Conservation (phyloP, 2,888 invertebrate species). For the Nipponacmea schrenckii region DNA sequence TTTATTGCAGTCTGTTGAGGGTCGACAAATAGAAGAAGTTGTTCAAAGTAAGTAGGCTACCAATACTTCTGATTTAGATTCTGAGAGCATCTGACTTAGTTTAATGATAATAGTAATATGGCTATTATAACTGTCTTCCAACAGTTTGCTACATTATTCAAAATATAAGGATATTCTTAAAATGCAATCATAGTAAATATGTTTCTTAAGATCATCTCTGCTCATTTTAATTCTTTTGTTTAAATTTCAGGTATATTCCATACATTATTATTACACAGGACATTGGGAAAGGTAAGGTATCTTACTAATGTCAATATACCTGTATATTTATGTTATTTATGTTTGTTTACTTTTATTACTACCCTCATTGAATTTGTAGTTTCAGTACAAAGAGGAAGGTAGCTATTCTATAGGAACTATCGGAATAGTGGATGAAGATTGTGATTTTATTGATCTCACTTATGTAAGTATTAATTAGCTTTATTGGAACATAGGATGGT, state of each 20-base stretch:
- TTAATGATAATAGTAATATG: too few relatives aligned
- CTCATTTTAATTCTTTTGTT: too few relatives aligned
- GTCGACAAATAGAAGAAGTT: slow-evolving; percentile 61
- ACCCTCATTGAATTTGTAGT: slow-evolving; percentile 68
- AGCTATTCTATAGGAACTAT: slow-evolving; percentile 96
- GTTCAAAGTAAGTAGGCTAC: slow-evolving; percentile 51
- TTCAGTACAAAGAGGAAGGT: slow-evolving; percentile 91
- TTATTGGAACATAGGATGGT: slow-evolving; percentile 12
- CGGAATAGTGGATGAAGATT: slow-evolving; percentile 95
- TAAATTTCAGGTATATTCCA: slow-evolving; percentile 68
- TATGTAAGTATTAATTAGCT: slow-evolving; percentile 76
- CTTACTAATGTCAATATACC: too few relatives aligned
- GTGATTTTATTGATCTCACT: slow-evolving; percentile 97
- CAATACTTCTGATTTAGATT: neutral
- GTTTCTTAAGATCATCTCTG: too few relatives aligned
- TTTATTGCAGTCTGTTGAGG: slow-evolving; percentile 67
- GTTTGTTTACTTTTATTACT: too few relatives aligned
- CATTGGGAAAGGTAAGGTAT: slow-evolving; percentile 68
- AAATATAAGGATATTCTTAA: too few relatives aligned
- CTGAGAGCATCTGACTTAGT: too few relatives aligned
- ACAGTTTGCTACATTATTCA: too few relatives aligned
- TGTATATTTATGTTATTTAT: too few relatives aligned
- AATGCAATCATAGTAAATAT: too few relatives aligned
- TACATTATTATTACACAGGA: slow-evolving; percentile 69
- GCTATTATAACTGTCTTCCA: neutral